A percentile compares a stretch with the other conserved stretches of the same genome.
Evolutionary conservation across 1,140 invertebrate species (phyloP).

Genomic region (Solen grandis): DNA sequence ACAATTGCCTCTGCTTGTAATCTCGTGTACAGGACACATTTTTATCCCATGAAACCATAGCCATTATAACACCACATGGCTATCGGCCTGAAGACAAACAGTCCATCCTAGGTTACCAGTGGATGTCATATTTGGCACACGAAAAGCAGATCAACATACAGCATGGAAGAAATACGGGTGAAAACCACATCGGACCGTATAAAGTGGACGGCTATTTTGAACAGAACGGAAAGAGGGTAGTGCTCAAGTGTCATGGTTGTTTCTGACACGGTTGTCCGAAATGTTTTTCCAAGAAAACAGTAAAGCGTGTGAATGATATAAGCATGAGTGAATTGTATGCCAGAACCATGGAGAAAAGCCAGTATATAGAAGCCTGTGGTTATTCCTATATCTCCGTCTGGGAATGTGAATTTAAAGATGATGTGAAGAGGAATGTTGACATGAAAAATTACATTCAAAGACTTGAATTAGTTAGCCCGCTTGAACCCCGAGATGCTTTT

Average conservation of each 20-base stretch:
- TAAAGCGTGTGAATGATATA: constrained; percentile 18
- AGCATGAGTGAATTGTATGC: constrained; percentile 54
- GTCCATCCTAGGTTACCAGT: constrained; percentile 26
- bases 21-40: constrained; percentile 30
- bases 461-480: background rate
- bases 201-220: constrained; percentile 44
- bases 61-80: constrained; percentile 29
- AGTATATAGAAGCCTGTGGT: constrained; percentile 18
- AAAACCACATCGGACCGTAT: constrained; percentile 33
- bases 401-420: constrained; percentile 37
- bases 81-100: constrained; percentile 32
- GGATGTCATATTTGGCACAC: constrained; percentile 17
- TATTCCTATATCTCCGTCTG: constrained; percentile 22
- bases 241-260: constrained; percentile 62
- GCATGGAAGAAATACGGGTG: constrained; percentile 44
- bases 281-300: constrained; percentile 6
- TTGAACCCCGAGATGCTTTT: constrained; percentile 37
- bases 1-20: constrained; percentile 47
- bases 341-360: constrained; percentile 32
- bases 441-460: background rate
- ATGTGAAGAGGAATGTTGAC: background rate
- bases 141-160: constrained; percentile 26
- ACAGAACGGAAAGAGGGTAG: background rate
- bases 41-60: constrained; percentile 24
- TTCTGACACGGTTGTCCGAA: constrained; percentile 61